Percentiles rank a stretch among this genome's conserved stretches.
Conservation (phyloP, 2,888 invertebrate species). For the Leptopilina myrica region DNA sequence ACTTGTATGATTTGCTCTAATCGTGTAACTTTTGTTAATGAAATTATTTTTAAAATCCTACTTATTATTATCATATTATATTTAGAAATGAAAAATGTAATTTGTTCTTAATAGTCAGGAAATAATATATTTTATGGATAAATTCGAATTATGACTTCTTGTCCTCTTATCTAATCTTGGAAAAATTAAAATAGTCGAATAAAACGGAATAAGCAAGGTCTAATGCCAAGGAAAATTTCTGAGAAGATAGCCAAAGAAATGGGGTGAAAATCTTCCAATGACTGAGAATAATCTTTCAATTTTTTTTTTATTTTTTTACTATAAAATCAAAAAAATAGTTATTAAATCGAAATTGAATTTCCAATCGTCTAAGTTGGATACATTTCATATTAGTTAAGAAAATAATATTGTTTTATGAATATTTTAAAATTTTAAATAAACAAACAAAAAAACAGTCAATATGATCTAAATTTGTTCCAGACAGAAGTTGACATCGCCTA, state of each 20-base stretch:
- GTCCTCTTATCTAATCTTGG: slow-evolving; percentile 60
- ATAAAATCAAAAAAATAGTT: background rate
- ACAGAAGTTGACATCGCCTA: slow-evolving; percentile 99
- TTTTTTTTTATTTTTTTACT: background rate
- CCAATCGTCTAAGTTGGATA: no score
- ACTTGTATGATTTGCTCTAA: background rate
- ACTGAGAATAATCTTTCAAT: slow-evolving; percentile 31
- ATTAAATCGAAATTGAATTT: background rate
- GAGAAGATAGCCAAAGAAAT: slow-evolving; percentile 36
- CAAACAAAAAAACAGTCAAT: slow-evolving; percentile 54
- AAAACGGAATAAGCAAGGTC: slow-evolving; percentile 51
- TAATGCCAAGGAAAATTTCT: slow-evolving; percentile 61
- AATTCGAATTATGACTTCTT: slow-evolving; percentile 19
- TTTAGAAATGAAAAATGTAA: background rate
- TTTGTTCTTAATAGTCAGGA: background rate
- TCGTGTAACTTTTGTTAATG: no score
- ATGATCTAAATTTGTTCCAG: slow-evolving; percentile 80
- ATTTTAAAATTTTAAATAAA: slow-evolving; percentile 19
- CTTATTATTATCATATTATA: no score
- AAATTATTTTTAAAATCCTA: no score
- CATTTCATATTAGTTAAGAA: background rate
- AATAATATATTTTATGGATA: background rate
- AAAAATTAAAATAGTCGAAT: slow-evolving; percentile 56
- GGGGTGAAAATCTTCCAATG: slow-evolving; percentile 57
- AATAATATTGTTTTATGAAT: background rate